These are phyloP conservation scores for Nomada fabriciana DNA, from an alignment of 2,888 invertebrate species.

Conservation along the genomic window DNA sequence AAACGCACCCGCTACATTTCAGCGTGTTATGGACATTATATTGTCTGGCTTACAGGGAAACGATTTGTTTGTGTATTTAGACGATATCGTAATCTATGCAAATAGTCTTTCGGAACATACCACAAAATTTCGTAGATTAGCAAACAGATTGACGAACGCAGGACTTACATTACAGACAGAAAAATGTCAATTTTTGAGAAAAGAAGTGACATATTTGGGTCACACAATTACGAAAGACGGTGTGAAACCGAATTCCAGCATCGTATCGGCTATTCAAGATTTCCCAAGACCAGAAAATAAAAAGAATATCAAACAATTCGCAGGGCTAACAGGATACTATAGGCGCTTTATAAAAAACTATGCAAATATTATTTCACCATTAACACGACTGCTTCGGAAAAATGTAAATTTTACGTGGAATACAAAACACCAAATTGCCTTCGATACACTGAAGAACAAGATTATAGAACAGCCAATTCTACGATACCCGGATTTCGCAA, in stretches of 20 bases:
- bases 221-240: background rate
- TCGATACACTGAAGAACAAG: too few species aligned
- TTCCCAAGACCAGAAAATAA: background rate
- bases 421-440: too few species aligned
- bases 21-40: background rate
- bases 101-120: background rate
- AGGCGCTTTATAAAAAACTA: background rate
- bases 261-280: background rate
- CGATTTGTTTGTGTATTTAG: background rate
- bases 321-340: background rate
- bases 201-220: background rate
- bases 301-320: background rate
- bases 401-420: too few species aligned
- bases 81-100: background rate
- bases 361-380: too few species aligned
- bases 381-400: too few species aligned
- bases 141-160: background rate
- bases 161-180: background rate
- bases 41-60: background rate
- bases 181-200: background rate
- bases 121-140: background rate
- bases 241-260: background rate
- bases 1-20: background rate
- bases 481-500: too few species aligned
- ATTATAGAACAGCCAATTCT: too few species aligned